Evolutionary conservation across 2,888 invertebrate genomes (phyloP), one percentile per base, ranked within the genome.

Genomic region (Lepeophtheirus nordmannii): DNA sequence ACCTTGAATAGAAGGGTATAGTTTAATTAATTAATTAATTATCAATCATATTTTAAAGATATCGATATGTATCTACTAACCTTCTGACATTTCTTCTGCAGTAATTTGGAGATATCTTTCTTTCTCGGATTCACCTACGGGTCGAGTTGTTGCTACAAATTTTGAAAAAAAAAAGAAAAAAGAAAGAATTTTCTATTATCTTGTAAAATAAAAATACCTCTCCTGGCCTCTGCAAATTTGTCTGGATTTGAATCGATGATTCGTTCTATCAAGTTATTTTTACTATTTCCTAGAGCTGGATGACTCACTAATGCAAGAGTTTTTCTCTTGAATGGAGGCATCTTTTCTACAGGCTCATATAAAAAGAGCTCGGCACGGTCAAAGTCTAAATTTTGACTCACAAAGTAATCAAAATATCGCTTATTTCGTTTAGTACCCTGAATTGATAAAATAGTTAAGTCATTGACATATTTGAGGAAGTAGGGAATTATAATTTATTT

Each of bases 251-350:
- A 62, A 23, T 62, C 62, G 9, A 62, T 40, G n/a, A 62, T 20
- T 23, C 39, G 37, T 30, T 62, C 38, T n/a, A 62, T 40, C 53
- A 62, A 41, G 9, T 37, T 30, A 62, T 62, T 62, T 30, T 41
- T 62, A 14, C 38, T 20, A 39, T 39, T 39, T 40, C 40, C 62
- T n/a, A 20, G 40, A 17, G 62, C 53, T 14, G 53, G 17, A 46
- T 46, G 62, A 20, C 39, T 39, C 39, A 62, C 62, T n/a, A 62
- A 40, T 20, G 39, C 62, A 37, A 62, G 40, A 17, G 62, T 62
- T 23, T 62, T 62, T 17, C 65, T 58, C 11, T 23, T 65, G 22
- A 65, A 65, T 10, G 65, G 65, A n/a, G 65, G 65, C 65, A 65
- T 65, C 38, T 57, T 65, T 38, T 65, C 65, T 30, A 65, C 65